These are phyloP conservation scores for Motacilla alba DNA, from an alignment of 2,113 vertebrate species.

Conservation along the genomic window DNA sequence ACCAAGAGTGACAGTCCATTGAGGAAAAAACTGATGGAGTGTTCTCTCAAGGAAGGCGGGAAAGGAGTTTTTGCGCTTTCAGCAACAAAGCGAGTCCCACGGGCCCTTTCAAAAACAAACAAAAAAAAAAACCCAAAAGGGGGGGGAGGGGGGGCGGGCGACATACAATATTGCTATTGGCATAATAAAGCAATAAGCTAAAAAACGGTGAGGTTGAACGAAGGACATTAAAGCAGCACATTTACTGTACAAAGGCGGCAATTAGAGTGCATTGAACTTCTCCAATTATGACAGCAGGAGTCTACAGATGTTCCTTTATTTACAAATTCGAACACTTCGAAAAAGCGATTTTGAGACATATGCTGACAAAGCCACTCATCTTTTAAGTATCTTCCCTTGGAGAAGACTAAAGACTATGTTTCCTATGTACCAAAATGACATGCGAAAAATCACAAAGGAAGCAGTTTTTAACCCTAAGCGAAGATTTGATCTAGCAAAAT, in stretches of 20 bases:
- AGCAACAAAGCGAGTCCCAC: accelerated
- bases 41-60: accelerated
- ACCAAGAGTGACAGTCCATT: accelerated
- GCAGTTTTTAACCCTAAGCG: accelerated
- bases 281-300: accelerated
- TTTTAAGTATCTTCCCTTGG: accelerated
- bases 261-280: accelerated
- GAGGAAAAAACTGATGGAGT: accelerated
- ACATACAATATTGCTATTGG: accelerated
- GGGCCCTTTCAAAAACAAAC: accelerated
- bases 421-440: accelerated
- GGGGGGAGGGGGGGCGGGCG: accelerated
- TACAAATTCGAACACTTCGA: accelerated
- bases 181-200: accelerated
- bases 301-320: accelerated
- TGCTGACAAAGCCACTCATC: accelerated
- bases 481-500: accelerated
- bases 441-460: accelerated
- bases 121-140: too few species aligned
- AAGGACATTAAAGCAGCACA: accelerated
- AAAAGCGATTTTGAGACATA: accelerated
- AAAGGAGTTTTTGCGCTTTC: accelerated
- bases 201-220: accelerated
- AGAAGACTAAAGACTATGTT: accelerated
- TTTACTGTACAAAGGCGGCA: accelerated